phyloP scores from a whole-genome alignment of 2,888 invertebrate genomes.

The Drosophila siamana region DNA sequence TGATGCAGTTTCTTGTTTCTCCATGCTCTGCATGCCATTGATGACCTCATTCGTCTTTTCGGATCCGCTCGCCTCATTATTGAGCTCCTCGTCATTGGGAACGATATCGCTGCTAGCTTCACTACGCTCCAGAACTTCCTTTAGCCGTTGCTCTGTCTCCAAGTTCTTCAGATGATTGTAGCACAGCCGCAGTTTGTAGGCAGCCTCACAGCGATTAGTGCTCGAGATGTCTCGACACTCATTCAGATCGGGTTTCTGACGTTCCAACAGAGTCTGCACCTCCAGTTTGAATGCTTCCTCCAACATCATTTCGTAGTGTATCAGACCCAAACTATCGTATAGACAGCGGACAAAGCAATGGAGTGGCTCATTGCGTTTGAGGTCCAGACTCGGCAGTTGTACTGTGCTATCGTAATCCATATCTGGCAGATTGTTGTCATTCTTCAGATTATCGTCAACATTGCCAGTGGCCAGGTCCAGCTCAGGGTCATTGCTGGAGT shows the following conservation, averaged over 20 bases:
- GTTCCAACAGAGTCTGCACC: constrained; percentile 47
- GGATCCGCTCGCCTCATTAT: constrained; percentile 10
- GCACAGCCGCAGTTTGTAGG: constrained; percentile 75
- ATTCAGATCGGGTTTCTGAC: constrained; percentile 52
- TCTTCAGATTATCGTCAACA: constrained; percentile 37
- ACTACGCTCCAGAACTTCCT: constrained; percentile 57
- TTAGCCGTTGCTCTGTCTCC: constrained; percentile 68
- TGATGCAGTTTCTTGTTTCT: constrained; percentile 18
- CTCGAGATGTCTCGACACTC: constrained; percentile 69
- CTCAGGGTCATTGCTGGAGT: constrained; percentile 38
- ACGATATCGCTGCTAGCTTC: constrained; percentile 42
- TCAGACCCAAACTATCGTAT: constrained; percentile 76
- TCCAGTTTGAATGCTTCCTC: constrained; percentile 70
- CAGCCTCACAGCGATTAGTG: constrained; percentile 71
- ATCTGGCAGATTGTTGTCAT: constrained; percentile 31
- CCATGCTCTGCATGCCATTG: constrained; percentile 47
- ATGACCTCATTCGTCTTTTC: constrained; percentile 44
- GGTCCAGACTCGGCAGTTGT: constrained; percentile 42
- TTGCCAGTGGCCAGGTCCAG: constrained; percentile 20
- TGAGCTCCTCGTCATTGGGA: constrained; percentile 39
- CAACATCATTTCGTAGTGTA: constrained; percentile 68
- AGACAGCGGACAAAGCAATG: constrained; percentile 80
- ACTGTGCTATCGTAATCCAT: constrained; percentile 44
- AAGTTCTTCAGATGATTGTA: constrained; percentile 67
- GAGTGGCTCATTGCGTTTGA: constrained; percentile 69